phyloP scores from a whole-genome alignment of 2,797 vertebrate genomes.

The Peromyscus nudipes region DNA sequence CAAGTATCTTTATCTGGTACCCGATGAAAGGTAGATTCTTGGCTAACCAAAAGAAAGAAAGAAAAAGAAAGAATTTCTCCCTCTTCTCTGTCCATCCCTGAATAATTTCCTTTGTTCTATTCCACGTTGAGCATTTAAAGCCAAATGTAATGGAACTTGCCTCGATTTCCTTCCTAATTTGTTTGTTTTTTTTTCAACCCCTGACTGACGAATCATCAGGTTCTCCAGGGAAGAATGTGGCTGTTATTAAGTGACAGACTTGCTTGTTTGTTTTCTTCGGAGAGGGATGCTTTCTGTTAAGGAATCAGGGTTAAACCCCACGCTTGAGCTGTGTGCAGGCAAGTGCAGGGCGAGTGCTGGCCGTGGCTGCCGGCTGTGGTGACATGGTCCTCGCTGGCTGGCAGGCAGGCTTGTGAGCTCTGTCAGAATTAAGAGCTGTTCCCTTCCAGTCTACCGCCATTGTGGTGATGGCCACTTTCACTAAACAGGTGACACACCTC shows the following conservation, averaged over 20 bases:
- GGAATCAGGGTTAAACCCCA: neutral
- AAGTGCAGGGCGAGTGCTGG: neutral
- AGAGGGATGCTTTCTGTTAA: neutral
- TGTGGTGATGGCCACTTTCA: conserved; percentile 68
- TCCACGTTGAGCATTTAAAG: conserved; percentile 40
- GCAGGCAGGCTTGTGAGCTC: neutral
- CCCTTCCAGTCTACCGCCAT: neutral
- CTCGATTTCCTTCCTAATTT: neutral
- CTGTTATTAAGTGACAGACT: neutral
- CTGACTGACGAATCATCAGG: conserved; percentile 5
- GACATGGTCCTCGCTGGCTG: conserved; percentile 41
- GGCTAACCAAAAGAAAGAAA: neutral
- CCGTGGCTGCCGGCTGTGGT: neutral
- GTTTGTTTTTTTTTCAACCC: neutral
- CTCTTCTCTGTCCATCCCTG: neutral
- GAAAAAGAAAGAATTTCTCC: neutral
- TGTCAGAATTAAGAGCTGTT: neutral
- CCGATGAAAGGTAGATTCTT: conserved; percentile 28
- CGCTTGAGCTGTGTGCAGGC: neutral
- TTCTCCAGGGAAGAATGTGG: conserved; percentile 34
- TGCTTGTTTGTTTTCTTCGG: conserved; percentile 52
- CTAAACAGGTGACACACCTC: conserved; percentile 85
- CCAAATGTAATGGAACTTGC: conserved; percentile 50
- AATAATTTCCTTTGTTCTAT: conserved; percentile 1
- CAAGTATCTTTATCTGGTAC: conserved; percentile 62